phyloP scores from a whole-genome alignment of 1,140 invertebrate genomes.

The Idris sp. region DNA sequence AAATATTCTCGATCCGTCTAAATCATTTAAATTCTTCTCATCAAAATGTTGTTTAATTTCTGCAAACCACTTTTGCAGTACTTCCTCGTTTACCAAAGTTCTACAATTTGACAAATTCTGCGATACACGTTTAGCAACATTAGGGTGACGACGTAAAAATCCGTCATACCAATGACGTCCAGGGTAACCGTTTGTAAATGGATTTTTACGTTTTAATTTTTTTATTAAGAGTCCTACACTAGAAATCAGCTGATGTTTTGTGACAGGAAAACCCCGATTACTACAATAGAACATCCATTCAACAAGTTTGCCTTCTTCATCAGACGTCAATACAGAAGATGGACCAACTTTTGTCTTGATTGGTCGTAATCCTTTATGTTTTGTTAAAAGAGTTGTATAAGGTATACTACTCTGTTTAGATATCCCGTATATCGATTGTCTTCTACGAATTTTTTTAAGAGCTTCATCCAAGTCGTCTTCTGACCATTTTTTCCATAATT shows the following conservation, averaged over 20 bases:
- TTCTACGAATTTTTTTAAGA: too few relatives aligned
- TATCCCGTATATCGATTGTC: conserved; percentile 14
- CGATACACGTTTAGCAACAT: conserved; percentile 14
- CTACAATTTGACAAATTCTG: conserved; percentile 42
- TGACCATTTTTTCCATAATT: too few relatives aligned
- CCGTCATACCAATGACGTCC: conserved; percentile 47
- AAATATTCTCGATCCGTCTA: conserved; percentile 43
- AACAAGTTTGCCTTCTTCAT: conserved; percentile 13
- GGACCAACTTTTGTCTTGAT: conserved; percentile 10
- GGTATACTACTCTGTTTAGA: conserved; percentile 13
- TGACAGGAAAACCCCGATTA: conserved; percentile 68
- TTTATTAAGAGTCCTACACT: conserved; percentile 67
- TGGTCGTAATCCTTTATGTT: conserved; percentile 24
- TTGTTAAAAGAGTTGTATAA: conserved; percentile 3
- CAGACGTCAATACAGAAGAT: conserved; percentile 12
- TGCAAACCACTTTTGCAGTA: conserved; percentile 58
- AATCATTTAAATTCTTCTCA: conserved; percentile 32
- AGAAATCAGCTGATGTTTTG: conserved; percentile 61
- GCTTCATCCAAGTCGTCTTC: too few relatives aligned
- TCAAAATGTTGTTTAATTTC: conserved; percentile 47
- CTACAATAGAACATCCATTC: conserved; percentile 51
- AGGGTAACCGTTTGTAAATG: conserved; percentile 49
- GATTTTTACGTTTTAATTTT: conserved; percentile 42
- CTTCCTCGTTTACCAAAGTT: neutral
- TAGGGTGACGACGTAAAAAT: conserved; percentile 36